A percentile compares a stretch with the other conserved stretches of the same genome.
These are phyloP conservation scores for Polyodon spathula DNA, from an alignment of 2,113 vertebrate species.

Conservation along the genomic window DNA sequence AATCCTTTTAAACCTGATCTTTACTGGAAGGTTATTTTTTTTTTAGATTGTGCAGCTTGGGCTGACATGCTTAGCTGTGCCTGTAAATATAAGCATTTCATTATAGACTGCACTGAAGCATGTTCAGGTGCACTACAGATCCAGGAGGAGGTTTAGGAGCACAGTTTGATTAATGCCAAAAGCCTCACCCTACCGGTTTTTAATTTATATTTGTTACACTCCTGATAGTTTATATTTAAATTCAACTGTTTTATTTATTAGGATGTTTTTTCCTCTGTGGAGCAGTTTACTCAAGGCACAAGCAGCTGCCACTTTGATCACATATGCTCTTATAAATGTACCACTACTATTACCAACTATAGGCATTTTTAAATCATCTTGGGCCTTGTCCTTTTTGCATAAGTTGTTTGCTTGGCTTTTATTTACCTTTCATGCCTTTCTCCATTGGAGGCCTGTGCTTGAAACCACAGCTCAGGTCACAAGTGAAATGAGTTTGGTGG, in stretches of 20 bases:
- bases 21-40: slow-evolving; percentile 79
- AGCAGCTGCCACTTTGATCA: neutral
- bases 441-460: too few species aligned
- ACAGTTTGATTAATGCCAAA: slow-evolving; percentile 71
- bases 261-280: neutral
- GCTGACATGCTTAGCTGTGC: slow-evolving; percentile 89
- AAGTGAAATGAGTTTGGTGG: too few species aligned
- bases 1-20: slow-evolving; percentile 92
- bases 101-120: slow-evolving; percentile 95
- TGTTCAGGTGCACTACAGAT: slow-evolving; percentile 71
- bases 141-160: slow-evolving; percentile 62
- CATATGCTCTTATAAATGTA: neutral
- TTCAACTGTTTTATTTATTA: neutral
- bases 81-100: slow-evolving; percentile 98
- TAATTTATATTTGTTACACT: neutral
- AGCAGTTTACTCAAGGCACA: neutral
- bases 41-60: slow-evolving; percentile 87
- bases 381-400: too few species aligned
- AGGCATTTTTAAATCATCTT: too few species aligned
- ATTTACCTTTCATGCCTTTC: too few species aligned
- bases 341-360: too few species aligned
- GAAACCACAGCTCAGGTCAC: too few species aligned
- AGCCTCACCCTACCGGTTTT: slow-evolving; percentile 25
- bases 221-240: neutral
- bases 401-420: too few species aligned